Conservation (phyloP, 2,113 vertebrate genomes). For the Oreochromis aureus region DNA sequence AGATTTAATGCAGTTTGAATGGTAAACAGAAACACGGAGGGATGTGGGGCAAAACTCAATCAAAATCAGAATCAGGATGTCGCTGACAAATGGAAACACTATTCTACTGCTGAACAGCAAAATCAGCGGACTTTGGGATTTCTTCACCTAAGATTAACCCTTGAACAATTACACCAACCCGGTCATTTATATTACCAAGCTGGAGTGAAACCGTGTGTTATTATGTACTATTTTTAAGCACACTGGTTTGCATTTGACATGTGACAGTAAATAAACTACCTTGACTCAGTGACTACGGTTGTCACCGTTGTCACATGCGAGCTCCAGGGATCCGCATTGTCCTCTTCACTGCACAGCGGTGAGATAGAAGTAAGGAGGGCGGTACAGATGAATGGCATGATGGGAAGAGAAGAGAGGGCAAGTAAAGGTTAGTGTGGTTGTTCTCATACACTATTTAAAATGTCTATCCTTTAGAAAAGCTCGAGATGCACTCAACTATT, state of each 20-base stretch:
- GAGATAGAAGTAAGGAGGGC: background rate
- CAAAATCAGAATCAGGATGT: slow-evolving; percentile 23
- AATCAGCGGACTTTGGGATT: background rate
- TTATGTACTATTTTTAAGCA: background rate
- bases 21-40: slow-evolving; percentile 52
- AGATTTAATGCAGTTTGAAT: slow-evolving; percentile 68
- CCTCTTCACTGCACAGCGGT: slow-evolving; percentile 1
- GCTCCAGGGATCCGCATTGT: slow-evolving; percentile 13
- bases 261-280: slow-evolving; percentile 10
- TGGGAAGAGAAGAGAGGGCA: slow-evolving; percentile 23
- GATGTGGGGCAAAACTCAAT: slow-evolving; percentile 31
- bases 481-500: slow-evolving; percentile 36
- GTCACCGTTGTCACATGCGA: slow-evolving; percentile 6
- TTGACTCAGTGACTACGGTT: slow-evolving; percentile 24
- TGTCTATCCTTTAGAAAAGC: slow-evolving; percentile 16
- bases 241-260: background rate
- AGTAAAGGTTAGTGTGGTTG: slow-evolving; percentile 43
- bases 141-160: slow-evolving; percentile 8
- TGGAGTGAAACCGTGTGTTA: background rate
- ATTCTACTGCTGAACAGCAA: background rate
- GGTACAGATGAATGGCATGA: slow-evolving; percentile 2
- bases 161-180: background rate
- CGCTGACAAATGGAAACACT: slow-evolving; percentile 29
- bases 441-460: slow-evolving; percentile 62
- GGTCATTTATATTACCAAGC: background rate